Evolutionary conservation across 2,888 invertebrate genomes (phyloP).

Genomic region (Alloscopus bannaensis): DNA sequence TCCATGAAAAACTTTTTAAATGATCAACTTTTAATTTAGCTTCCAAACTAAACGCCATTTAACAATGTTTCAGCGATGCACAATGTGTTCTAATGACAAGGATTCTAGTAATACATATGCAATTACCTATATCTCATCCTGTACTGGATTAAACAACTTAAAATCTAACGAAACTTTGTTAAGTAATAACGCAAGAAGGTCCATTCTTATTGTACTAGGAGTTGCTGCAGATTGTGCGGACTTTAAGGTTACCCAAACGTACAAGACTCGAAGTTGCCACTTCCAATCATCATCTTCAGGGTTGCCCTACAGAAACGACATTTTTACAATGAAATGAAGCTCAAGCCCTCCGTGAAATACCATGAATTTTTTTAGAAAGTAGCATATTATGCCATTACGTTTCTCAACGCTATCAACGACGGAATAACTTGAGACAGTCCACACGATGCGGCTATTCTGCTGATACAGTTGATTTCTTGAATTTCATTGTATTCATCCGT

Average conservation of each 20-base stretch:
- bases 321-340: no score
- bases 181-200: conserved; percentile 51
- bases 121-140: no score
- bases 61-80: no score
- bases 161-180: conserved; percentile 50
- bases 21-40: no score
- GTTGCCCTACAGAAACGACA: conserved; percentile 57
- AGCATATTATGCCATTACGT: no score
- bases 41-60: no score
- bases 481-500: conserved; percentile 65
- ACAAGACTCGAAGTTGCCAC: conserved; percentile 68
- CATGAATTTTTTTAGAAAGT: neutral
- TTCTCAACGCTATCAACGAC: conserved; percentile 65
- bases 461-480: conserved; percentile 66
- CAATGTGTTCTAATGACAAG: no score
- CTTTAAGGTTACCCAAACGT: conserved; percentile 63
- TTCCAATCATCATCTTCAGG: conserved; percentile 62
- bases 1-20: no score
- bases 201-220: conserved; percentile 44
- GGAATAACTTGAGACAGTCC: conserved; percentile 68
- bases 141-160: conserved; percentile 35
- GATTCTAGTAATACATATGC: no score
- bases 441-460: conserved; percentile 65
- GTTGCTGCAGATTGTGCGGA: conserved; percentile 14
- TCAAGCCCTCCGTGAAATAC: no score